A percentile compares a stretch with the other conserved stretches of the same genome.
These are phyloP conservation scores for Dallia pectoralis DNA, from an alignment of 2,797 vertebrate genomes.

Conservation along the genomic window DNA sequence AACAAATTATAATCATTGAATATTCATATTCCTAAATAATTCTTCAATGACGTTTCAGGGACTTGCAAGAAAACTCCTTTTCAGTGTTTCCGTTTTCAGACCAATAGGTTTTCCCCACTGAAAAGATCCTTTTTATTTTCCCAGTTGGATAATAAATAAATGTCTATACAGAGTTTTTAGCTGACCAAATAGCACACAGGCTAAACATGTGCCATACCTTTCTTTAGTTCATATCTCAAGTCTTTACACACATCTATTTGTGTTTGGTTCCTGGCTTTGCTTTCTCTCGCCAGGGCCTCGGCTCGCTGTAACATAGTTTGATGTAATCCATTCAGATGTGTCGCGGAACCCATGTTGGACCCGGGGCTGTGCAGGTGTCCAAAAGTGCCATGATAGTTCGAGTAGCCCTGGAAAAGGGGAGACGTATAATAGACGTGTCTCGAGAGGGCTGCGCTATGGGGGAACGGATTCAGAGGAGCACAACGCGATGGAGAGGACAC, in stretches of 20 bases:
- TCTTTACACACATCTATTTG: constrained; percentile 83
- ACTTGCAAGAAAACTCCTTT: constrained; percentile 1
- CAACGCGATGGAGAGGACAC: constrained; percentile 64
- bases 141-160: constrained; percentile 63
- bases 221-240: constrained; percentile 82
- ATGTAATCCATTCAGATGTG: constrained; percentile 87
- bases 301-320: constrained; percentile 83
- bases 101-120: constrained; percentile 9
- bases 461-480: constrained; percentile 52
- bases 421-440: constrained; percentile 86
- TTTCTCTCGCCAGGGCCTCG: constrained; percentile 79
- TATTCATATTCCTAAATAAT: constrained; percentile 27
- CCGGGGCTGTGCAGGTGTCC: constrained; percentile 77
- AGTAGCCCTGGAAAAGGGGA: constrained; percentile 85
- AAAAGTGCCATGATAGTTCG: constrained; percentile 81
- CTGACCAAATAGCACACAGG: constrained; percentile 57
- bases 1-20: constrained; percentile 43
- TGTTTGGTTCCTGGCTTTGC: constrained; percentile 74
- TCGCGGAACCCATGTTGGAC: constrained; percentile 50
- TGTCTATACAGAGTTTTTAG: constrained; percentile 44
- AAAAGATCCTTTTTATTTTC: constrained; percentile 42
- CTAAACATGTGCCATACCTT: constrained; percentile 84
- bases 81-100: constrained; percentile 19
- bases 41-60: not conserved
- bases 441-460: constrained; percentile 77